phyloP scores from a whole-genome alignment of 1,140 invertebrate species.

The Reticulitermes speratus region DNA sequence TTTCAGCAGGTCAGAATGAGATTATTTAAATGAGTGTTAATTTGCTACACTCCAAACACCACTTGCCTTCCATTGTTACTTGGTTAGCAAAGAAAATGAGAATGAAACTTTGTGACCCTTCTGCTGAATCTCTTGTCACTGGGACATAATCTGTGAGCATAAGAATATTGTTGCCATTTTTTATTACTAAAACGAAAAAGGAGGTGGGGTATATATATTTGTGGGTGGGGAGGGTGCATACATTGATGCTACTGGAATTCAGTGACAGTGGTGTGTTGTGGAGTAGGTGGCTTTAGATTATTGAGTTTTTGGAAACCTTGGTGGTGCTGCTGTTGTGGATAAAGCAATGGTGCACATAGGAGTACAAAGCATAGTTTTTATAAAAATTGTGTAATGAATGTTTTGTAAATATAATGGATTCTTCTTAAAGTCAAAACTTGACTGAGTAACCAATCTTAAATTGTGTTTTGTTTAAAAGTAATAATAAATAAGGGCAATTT shows the following conservation, averaged over 20 bases:
- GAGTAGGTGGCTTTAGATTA: not conserved
- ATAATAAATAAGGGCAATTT: not conserved
- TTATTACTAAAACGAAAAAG: not conserved
- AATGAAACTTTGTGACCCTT: not conserved
- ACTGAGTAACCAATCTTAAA: not conserved
- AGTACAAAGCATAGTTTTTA: slow-evolving; percentile 32
- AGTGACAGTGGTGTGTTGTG: not conserved
- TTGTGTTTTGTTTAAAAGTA: slow-evolving; percentile 10
- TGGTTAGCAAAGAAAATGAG: not conserved
- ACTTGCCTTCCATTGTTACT: not conserved
- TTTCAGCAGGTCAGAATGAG: too few relatives aligned
- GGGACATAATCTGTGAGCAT: not conserved
- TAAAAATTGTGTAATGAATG: not conserved
- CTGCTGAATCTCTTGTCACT: not conserved
- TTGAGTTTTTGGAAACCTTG: not conserved
- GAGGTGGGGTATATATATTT: not conserved
- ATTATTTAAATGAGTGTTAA: too few relatives aligned
- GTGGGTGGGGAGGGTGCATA: not conserved
- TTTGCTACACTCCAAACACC: too few relatives aligned
- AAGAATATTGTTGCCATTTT: not conserved
- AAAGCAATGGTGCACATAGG: slow-evolving; percentile 33
- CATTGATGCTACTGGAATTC: not conserved
- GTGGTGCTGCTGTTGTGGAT: not conserved
- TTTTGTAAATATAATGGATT: slow-evolving; percentile 27
- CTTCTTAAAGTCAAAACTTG: slow-evolving; percentile 8